Evolutionary conservation across 37 sponge, comb jelly and placozoan species (phyloP).

Genomic region (Spongilla lacustris): DNA sequence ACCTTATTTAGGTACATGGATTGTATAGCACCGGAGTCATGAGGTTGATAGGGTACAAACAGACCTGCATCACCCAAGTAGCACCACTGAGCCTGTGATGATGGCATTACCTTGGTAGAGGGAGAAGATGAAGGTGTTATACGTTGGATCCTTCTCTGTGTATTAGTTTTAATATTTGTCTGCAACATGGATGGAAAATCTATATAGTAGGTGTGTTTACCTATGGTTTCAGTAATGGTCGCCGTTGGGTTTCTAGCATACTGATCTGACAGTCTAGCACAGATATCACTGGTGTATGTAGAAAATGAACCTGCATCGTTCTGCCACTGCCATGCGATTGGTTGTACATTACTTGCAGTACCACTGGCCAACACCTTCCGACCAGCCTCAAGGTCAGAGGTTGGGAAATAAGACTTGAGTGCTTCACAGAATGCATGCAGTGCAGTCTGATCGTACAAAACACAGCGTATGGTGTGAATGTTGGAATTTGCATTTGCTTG

Average conservation of each 20-base stretch:
- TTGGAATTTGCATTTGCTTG: neutral
- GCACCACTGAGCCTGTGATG: slow-evolving; percentile 38
- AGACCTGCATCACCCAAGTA: slow-evolving; percentile 38
- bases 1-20: slow-evolving; percentile 28
- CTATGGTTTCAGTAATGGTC: neutral
- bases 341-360: too few relatives aligned
- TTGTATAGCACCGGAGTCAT: slow-evolving; percentile 51
- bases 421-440: neutral
- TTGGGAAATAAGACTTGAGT: neutral
- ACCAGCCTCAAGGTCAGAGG: neutral
- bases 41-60: slow-evolving; percentile 34
- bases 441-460: slow-evolving; percentile 7
- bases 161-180: slow-evolving; percentile 47
- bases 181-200: slow-evolving; percentile 74
- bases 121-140: neutral
- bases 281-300: slow-evolving; percentile 19
- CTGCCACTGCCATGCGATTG: slow-evolving; percentile 42
- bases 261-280: slow-evolving; percentile 7
- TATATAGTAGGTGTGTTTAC: slow-evolving; percentile 27
- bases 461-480: slow-evolving; percentile 38
- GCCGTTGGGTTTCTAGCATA: slow-evolving; percentile 31
- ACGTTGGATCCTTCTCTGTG: slow-evolving; percentile 14
- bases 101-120: neutral
- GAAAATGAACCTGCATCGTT: slow-evolving; percentile 55
- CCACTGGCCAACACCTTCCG: neutral